A percentile compares a stretch with the other conserved stretches of the same genome.
Conservation (phyloP, 2,113 vertebrate genomes). For the Xiphophorus maculatus region DNA sequence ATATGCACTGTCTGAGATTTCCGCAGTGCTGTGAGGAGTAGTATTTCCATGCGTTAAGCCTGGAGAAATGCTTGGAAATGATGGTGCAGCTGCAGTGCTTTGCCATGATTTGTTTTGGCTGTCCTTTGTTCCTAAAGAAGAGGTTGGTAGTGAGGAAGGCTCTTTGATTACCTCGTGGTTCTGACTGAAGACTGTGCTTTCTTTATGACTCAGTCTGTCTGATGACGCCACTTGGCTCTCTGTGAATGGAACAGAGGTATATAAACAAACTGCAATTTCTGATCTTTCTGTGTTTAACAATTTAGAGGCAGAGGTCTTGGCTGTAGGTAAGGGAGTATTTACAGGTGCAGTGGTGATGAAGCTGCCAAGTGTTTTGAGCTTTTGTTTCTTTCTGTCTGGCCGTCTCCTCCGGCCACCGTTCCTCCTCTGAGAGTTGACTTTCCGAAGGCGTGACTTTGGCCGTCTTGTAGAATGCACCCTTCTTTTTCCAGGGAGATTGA, state of each 20-base stretch:
- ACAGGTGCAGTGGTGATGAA: constrained; percentile 31
- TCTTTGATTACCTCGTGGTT: constrained; percentile 15
- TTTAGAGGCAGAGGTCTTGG: constrained; percentile 23
- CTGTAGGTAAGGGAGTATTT: constrained; percentile 13
- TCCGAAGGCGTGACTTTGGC: accelerated
- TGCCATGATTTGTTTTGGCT: constrained; percentile 23
- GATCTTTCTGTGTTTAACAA: constrained; percentile 53
- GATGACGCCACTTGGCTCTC: constrained; percentile 60
- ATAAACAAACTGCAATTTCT: constrained; percentile 31
- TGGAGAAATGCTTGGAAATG: constrained; percentile 40
- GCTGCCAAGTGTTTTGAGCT: constrained; percentile 30
- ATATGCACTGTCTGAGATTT: background rate
- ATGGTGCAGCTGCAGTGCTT: constrained; percentile 31
- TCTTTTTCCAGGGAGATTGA: background rate
- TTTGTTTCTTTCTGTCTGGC: constrained; percentile 75
- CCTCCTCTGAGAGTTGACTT: constrained; percentile 67
- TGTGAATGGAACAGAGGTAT: constrained; percentile 56
- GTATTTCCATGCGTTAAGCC: constrained; percentile 16
- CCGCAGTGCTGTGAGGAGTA: constrained; percentile 12
- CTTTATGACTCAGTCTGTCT: constrained; percentile 59
- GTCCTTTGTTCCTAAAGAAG: constrained; percentile 22
- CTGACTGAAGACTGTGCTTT: constrained; percentile 44
- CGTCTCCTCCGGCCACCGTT: constrained; percentile 77
- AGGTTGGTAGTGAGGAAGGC: constrained; percentile 25
- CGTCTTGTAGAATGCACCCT: background rate